A percentile compares a stretch with the other conserved stretches of the same genome.
Conservation (phyloP, 1,140 invertebrate species). For the Diorhabda sublineata region DNA sequence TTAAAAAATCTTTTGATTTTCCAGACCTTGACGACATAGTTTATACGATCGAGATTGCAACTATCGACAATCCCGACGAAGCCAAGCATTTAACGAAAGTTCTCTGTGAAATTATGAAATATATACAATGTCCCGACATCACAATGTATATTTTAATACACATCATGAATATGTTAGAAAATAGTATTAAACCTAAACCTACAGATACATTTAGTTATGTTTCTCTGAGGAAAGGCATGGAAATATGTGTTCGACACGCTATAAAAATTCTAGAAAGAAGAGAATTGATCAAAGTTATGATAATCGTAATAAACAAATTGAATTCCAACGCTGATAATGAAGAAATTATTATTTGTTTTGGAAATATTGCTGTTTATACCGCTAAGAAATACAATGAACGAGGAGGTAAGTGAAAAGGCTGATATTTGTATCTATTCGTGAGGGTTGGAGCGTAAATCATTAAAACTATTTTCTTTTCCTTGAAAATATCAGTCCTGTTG, state of each 20-base stretch:
- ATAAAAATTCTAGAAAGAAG: conserved; percentile 46
- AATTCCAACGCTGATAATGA: conserved; percentile 34
- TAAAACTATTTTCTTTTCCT: too few relatives aligned
- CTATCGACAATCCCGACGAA: conserved; percentile 18
- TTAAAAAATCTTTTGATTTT: background rate
- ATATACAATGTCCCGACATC: conserved; percentile 50
- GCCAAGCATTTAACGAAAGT: conserved; percentile 44
- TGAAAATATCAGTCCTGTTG: too few relatives aligned
- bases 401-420: background rate
- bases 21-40: conserved; percentile 5
- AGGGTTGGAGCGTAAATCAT: too few relatives aligned
- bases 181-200: conserved; percentile 43
- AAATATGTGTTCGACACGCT: conserved; percentile 49
- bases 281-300: conserved; percentile 45
- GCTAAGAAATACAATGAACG: conserved; percentile 31
- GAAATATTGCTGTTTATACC: conserved; percentile 50
- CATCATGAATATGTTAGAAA: conserved; percentile 50
- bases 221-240: conserved; percentile 35
- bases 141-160: conserved; percentile 45
- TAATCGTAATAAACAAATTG: conserved; percentile 31
- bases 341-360: conserved; percentile 49
- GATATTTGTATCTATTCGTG: too few relatives aligned
- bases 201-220: conserved; percentile 26
- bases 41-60: conserved; percentile 7
- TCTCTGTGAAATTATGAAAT: conserved; percentile 49